phyloP scores from a whole-genome alignment of 1,140 invertebrate species.

The Dendroctonus valens region DNA sequence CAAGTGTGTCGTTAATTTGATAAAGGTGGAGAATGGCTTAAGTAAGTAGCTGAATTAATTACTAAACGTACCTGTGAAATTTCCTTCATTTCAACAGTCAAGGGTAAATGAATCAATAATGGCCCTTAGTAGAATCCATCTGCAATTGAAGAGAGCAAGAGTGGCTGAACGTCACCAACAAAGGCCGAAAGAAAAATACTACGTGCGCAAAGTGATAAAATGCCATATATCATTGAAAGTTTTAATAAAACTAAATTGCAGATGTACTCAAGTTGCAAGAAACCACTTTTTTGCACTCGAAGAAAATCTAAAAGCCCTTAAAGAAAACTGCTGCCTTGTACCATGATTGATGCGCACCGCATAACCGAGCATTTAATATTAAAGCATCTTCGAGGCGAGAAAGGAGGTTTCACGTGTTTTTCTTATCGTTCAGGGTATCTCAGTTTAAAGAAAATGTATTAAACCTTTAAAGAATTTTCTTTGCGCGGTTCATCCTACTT shows the following conservation, averaged over 20 bases:
- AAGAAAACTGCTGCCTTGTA: conserved; percentile 27
- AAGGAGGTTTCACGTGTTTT: conserved; percentile 20
- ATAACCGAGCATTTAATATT: conserved; percentile 27
- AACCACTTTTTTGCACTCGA: conserved; percentile 23
- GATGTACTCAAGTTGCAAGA: conserved; percentile 22
- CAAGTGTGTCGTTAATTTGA: neutral
- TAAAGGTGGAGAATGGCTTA: neutral
- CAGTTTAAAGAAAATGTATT: conserved; percentile 22
- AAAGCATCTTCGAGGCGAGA: conserved; percentile 23
- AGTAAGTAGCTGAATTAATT: neutral
- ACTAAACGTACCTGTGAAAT: too few species aligned
- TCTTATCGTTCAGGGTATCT: conserved; percentile 12
- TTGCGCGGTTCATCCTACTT: conserved; percentile 1
- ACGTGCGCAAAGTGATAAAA: conserved; percentile 4
- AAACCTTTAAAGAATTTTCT: conserved; percentile 11
- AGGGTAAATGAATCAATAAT: too few species aligned
- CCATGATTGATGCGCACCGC: conserved; percentile 24
- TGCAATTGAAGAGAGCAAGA: too few species aligned
- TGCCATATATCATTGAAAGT: conserved; percentile 12
- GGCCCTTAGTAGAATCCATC: too few species aligned
- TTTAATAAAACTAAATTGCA: conserved; percentile 27
- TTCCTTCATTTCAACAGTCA: too few species aligned
- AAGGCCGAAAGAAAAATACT: too few species aligned
- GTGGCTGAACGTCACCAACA: too few species aligned
- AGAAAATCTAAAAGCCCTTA: conserved; percentile 26